Conservation (phyloP, 1,140 invertebrate genomes). For the Drosophila funebris region DNA sequence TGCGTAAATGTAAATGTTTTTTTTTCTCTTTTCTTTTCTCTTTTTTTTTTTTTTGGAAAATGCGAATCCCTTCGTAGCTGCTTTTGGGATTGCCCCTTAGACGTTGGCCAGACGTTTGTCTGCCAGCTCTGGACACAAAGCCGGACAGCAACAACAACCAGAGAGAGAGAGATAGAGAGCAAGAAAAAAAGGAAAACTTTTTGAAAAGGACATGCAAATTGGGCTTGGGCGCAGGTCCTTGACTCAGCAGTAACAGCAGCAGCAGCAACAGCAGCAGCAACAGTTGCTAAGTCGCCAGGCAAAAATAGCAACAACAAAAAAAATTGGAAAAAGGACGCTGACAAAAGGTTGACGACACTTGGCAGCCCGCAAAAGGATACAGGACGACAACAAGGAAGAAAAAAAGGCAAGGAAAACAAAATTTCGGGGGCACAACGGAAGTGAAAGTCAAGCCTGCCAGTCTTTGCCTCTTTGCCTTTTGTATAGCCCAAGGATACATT, state of each 20-base stretch:
- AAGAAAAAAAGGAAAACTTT: conserved; percentile 4
- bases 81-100: conserved; percentile 5
- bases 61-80: neutral
- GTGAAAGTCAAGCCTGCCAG: conserved; percentile 32
- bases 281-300: conserved; percentile 33
- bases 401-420: conserved; percentile 23
- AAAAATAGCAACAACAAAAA: conserved; percentile 2
- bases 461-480: conserved; percentile 18
- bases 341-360: conserved; percentile 49
- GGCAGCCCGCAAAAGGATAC: conserved; percentile 23
- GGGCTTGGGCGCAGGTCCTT: conserved; percentile 27
- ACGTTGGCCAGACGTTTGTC: conserved; percentile 28
- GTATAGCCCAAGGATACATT: conserved; percentile 64
- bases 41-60: neutral
- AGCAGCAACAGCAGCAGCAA: conserved; percentile 12
- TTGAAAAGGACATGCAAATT: conserved; percentile 47
- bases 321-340: conserved; percentile 31
- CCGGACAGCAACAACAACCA: neutral
- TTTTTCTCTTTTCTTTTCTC: too few relatives aligned
- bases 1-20: conserved; percentile 1
- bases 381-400: neutral
- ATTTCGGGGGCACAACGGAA: conserved; percentile 29
- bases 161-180: neutral
- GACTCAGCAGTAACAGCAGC: conserved; percentile 12
- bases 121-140: conserved; percentile 18